Evolutionary conservation across 2,888 invertebrate species (phyloP).

Genomic region (Rhagonycha lutea): DNA sequence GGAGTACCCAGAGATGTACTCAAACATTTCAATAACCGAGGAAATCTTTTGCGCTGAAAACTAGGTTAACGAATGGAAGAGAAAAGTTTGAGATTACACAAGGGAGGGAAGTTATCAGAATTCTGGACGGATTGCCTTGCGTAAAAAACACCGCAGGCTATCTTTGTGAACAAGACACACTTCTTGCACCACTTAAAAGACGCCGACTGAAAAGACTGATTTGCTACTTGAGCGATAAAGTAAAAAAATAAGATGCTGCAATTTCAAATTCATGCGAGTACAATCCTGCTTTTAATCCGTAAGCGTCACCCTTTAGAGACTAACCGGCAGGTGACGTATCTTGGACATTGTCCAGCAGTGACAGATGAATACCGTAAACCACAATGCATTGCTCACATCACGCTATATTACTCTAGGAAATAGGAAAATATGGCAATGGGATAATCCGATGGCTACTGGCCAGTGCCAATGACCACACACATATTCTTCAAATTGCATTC

Average conservation of each 20-base stretch:
- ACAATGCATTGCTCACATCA: conserved; percentile 52
- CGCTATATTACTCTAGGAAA: conserved; percentile 50
- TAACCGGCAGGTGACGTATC: conserved; percentile 49
- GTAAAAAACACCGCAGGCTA: background rate
- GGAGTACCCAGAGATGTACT: conserved; percentile 32
- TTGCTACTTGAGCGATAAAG: background rate
- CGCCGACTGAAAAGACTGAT: background rate
- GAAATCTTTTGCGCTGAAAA: background rate
- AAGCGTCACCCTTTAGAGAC: conserved; percentile 26
- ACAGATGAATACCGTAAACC: conserved; percentile 48
- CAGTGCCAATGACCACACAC: conserved; percentile 38
- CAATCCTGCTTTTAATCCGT: conserved; percentile 27
- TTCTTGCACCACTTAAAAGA: background rate
- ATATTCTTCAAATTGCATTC: conserved; percentile 21
- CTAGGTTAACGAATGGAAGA: too few relatives aligned
- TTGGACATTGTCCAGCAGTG: conserved; percentile 51
- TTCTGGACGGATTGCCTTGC: too few relatives aligned
- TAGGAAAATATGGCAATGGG: conserved; percentile 43
- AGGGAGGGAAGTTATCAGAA: too few relatives aligned
- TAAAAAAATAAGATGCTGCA: background rate
- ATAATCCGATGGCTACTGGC: conserved; percentile 30
- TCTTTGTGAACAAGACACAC: background rate
- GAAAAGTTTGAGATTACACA: too few relatives aligned
- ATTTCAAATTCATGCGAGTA: background rate
- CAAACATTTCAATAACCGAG: background rate